Evolutionary conservation across 2,888 invertebrate species (phyloP), one percentile per base, ranked within the genome.

Genomic region (Philereme transversata): DNA sequence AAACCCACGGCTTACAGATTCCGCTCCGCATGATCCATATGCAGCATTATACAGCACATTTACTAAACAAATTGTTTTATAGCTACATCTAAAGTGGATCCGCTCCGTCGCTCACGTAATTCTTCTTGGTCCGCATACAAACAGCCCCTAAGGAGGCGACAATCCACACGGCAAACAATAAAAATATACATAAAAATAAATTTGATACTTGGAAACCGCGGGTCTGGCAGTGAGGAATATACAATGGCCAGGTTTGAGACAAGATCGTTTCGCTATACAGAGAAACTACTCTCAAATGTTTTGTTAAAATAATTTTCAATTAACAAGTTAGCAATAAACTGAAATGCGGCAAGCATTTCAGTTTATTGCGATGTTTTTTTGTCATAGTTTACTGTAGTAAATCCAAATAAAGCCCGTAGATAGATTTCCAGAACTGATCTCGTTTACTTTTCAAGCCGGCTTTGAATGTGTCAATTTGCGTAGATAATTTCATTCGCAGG

Each of bases 141-240:
- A 89, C 87, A 86, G 87, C 84, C 86, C 83, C 85, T 86, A 86
- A 88, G 86, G 86, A 88, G 87, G 85, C 85, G 87, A 88, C 87
- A 89, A 89, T 90, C 87, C 86, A 82, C 82, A 83, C 84, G 83
- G 83, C 88, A 86, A 87, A 88, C 89, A 88, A 89, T 89, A 90
- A 90, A 88, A 87, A 86, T 87, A 86, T 86, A 88, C 86, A 88
- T 90, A 88, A 88, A 88, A 88, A 87, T 90, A 88, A 87, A 90
- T 89, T 87, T 87, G 87, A 85, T 87, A 86, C 85, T 85, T 81
- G 74, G 77, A 73, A 80, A 78, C 77, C 77, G 82, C 73, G 79
- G 78, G 77, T 80, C 78, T 76, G 78, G 76, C 82, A 80, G 79
- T 77, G 81, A 81, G 78, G 77, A 84, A 85, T 86, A 84, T 83